These are phyloP conservation scores for Ophiodon elongatus DNA, from an alignment of 2,113 vertebrate species.

Conservation along the genomic window DNA sequence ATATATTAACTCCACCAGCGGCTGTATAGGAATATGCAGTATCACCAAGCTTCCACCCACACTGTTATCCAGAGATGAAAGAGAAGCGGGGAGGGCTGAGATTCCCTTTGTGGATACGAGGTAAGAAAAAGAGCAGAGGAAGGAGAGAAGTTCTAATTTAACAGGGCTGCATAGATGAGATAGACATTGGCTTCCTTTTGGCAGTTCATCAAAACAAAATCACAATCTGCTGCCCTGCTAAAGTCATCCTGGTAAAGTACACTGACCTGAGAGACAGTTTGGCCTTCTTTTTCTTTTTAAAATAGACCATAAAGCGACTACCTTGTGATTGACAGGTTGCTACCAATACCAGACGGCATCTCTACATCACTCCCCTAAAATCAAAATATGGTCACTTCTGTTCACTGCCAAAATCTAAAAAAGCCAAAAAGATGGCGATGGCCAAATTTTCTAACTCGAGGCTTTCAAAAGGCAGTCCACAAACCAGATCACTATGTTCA, in stretches of 20 bases:
- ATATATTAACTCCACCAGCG: conserved; percentile 29
- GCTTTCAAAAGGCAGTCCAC: no score
- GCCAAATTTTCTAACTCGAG: no score
- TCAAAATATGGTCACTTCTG: no score
- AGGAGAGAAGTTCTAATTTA: conserved; percentile 42
- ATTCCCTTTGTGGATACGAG: conserved; percentile 52
- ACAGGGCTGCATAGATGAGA: conserved; percentile 55
- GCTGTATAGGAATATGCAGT: conserved; percentile 27
- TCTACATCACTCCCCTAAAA: no score
- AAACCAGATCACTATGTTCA: no score
- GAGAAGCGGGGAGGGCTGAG: conserved; percentile 47
- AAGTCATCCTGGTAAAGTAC: conserved; percentile 43
- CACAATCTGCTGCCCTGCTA: conserved; percentile 37
- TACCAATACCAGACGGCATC: no score
- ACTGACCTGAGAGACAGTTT: conserved; percentile 10
- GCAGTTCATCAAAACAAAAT: conserved; percentile 64
- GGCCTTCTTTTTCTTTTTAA: background rate
- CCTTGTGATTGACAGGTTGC: no score
- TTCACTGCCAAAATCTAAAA: no score
- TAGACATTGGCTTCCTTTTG: conserved; percentile 41
- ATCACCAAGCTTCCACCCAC: conserved; percentile 42
- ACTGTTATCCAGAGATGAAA: conserved; percentile 63
- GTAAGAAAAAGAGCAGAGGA: conserved; percentile 31
- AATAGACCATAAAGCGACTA: no score
- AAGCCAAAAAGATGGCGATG: no score